Percentiles rank a stretch among this genome's conserved stretches.
Evolutionary conservation across 2,797 vertebrate species (phyloP).

Genomic region (Crocodylus rhombifer): DNA sequence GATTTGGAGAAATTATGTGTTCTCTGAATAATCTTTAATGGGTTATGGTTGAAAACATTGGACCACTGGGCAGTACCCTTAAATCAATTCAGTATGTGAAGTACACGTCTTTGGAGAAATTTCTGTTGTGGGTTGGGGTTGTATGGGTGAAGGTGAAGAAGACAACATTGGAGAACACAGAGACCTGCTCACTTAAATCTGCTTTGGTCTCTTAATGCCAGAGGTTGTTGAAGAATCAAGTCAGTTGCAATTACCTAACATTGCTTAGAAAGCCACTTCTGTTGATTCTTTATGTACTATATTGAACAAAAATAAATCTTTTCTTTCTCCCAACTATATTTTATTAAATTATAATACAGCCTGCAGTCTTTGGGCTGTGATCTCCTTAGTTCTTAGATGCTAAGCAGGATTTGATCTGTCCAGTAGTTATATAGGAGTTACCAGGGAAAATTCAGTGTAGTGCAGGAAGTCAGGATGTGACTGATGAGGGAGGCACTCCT

Average conservation of each 20-base stretch:
- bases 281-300: background rate
- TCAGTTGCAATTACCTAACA: background rate
- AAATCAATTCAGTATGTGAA: background rate
- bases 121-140: background rate
- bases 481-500: background rate
- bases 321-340: background rate
- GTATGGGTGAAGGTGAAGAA: background rate
- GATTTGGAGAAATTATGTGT: background rate
- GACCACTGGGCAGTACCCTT: background rate
- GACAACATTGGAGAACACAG: background rate
- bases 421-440: background rate
- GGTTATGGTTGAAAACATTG: background rate
- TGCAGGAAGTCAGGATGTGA: background rate
- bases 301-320: background rate
- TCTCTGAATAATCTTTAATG: background rate
- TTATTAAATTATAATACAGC: rapidly evolving
- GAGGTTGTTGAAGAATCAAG: background rate
- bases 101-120: background rate
- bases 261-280: rapidly evolving
- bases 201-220: background rate
- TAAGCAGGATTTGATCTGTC: background rate
- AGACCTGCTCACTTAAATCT: background rate
- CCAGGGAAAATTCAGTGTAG: background rate
- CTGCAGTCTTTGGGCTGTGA: background rate
- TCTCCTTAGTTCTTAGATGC: background rate